Evolutionary conservation across 2,113 vertebrate species (phyloP), one percentile per base, ranked within the genome.

Genomic region (Callopanchax toddi): DNA sequence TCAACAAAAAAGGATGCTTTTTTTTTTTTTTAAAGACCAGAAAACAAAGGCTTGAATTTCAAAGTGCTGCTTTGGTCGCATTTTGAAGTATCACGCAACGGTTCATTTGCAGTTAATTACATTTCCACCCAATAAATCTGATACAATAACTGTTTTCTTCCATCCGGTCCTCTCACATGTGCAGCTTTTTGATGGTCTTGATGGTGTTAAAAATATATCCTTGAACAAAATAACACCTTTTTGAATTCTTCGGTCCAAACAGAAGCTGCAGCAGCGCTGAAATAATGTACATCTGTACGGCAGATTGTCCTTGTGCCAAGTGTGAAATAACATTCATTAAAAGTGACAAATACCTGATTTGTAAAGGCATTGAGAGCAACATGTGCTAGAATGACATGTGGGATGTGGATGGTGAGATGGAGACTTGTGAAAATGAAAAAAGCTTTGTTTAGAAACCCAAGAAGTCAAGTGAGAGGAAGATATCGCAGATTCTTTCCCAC

Each of bases 341-440:
- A 91, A 85, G 82, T 88, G 90, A 89, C 88, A 91, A 91, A 91
- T 83, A 90, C 81, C 84, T 86, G 80, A 83, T 87, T 86, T 81
- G 60, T 52, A 78, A 87, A 82, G 57, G 73, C 75, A 74, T 61
- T 67, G 68, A 82, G 79, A 69, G 75, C 87, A 89, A 85, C 82
- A 88, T 74, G 86, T 80, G 81, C 45, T 39, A 10, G 74, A 66
- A 66, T 76, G 82, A 86, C 86, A 67, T 50, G 63, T 73, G 79
- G 72, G 81, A 75, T 69, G 74, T 45, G 74, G 48, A 78, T 56
- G 75, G 77, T 65, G 70, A 64, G 74, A 75, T 32, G 62, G 26
- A 74, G 64, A 79, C 64, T 53, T 76, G 83, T 80, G 73, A 85
- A 86, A 76, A 79, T 51, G 37, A 11, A 3, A 6, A 44, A 69